These are phyloP conservation scores for Adelges cooleyi DNA, from an alignment of 1,140 invertebrate genomes.

Conservation along the genomic window DNA sequence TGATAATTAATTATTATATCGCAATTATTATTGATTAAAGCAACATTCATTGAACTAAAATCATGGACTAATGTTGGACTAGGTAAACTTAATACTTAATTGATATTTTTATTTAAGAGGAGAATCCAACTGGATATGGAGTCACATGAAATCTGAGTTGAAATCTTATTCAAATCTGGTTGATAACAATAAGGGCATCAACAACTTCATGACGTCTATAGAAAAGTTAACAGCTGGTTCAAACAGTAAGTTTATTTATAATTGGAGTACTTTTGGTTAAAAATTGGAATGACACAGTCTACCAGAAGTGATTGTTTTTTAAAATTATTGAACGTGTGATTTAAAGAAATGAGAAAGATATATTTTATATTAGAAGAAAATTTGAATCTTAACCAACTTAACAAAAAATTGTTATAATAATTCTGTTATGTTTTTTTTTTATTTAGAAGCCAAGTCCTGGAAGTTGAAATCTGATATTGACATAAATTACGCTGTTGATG, in stretches of 20 bases:
- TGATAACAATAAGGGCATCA: constrained; percentile 5
- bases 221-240: not conserved
- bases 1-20: not conserved
- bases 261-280: too few relatives aligned
- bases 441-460: constrained; percentile 2
- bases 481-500: not conserved
- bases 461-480: not conserved
- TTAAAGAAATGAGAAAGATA: too few relatives aligned
- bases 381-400: too few relatives aligned
- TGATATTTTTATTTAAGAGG: not conserved
- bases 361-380: too few relatives aligned
- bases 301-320: too few relatives aligned
- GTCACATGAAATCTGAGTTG: constrained; percentile 5
- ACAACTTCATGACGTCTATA: not conserved
- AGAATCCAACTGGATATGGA: constrained; percentile 13
- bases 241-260: not conserved
- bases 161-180: constrained; percentile 13
- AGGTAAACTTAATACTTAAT: too few relatives aligned
- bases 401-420: too few relatives aligned
- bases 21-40: too few relatives aligned
- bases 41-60: too few relatives aligned
- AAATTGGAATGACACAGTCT: too few relatives aligned
- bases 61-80: too few relatives aligned
- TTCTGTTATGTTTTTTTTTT: not conserved
- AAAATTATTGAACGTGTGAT: too few relatives aligned